These are phyloP conservation scores for Dichetophora obliterata DNA, from an alignment of 2,888 invertebrate species.

Conservation along the genomic window DNA sequence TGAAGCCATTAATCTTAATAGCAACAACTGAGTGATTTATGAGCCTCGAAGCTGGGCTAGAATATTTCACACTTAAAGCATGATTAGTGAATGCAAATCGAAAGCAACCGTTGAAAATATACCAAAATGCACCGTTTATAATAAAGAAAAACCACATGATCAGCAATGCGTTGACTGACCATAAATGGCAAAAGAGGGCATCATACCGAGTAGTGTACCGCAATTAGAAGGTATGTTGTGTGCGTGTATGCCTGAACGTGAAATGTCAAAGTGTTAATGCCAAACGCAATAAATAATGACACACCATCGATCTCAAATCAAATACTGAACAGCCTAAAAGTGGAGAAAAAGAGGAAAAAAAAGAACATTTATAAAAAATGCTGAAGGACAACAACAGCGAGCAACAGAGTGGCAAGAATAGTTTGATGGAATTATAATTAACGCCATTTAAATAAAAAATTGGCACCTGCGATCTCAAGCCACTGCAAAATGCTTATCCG, in stretches of 20 bases:
- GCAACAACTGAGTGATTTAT: neutral
- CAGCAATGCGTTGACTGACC: neutral
- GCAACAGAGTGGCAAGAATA: too few species aligned
- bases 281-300: slow-evolving; percentile 13
- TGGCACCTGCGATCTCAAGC: too few species aligned
- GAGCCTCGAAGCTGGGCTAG: too few species aligned
- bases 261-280: slow-evolving; percentile 12
- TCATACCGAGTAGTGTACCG: slow-evolving; percentile 2
- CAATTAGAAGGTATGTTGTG: neutral
- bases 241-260: neutral
- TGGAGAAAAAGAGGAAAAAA: neutral
- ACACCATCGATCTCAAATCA: slow-evolving; percentile 5
- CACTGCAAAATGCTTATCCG: too few species aligned
- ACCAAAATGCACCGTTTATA: neutral
- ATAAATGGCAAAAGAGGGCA: slow-evolving; percentile 18
- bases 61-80: neutral
- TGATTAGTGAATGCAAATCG: neutral
- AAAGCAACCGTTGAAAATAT: neutral
- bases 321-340: neutral
- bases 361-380: too few species aligned
- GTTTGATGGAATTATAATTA: too few species aligned
- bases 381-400: too few species aligned
- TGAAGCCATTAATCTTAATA: neutral
- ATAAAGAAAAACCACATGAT: neutral
- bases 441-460: too few species aligned